Evolutionary conservation across 1,140 invertebrate species (phyloP).

Genomic region (Drosophila gunungcola): DNA sequence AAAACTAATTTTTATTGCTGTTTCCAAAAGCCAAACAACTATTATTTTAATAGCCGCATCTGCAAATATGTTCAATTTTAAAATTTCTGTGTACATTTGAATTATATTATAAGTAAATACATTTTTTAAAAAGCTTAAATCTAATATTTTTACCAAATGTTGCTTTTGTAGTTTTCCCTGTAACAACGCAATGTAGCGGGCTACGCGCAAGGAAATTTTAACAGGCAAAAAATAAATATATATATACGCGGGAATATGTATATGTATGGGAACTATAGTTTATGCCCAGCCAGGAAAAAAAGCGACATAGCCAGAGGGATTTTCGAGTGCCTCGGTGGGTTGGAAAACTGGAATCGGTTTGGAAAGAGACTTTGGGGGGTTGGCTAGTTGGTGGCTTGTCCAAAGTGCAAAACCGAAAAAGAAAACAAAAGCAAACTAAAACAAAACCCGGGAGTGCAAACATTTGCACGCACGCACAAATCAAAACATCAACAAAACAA

Average conservation of each 20-base stretch:
- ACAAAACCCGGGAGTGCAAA: constrained; percentile 78
- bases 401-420: constrained; percentile 46
- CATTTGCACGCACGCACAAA: constrained; percentile 82
- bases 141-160: no score
- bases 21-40: no score
- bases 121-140: no score
- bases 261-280: constrained; percentile 31
- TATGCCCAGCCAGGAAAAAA: constrained; percentile 23
- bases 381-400: constrained; percentile 43
- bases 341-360: background rate
- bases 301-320: constrained; percentile 22
- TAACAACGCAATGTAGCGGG: constrained; percentile 9
- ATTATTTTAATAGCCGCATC: no score
- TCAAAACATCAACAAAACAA: constrained; percentile 80
- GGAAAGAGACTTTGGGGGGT: background rate
- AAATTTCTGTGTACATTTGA: no score
- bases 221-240: constrained; percentile 47
- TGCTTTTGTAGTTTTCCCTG: background rate
- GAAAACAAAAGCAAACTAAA: constrained; percentile 46
- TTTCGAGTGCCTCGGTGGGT: constrained; percentile 24
- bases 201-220: constrained; percentile 53
- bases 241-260: constrained; percentile 19
- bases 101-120: no score
- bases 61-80: no score
- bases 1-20: no score